These are phyloP conservation scores for Leucoma salicis DNA, from an alignment of 2,888 invertebrate species.

Conservation along the genomic window DNA sequence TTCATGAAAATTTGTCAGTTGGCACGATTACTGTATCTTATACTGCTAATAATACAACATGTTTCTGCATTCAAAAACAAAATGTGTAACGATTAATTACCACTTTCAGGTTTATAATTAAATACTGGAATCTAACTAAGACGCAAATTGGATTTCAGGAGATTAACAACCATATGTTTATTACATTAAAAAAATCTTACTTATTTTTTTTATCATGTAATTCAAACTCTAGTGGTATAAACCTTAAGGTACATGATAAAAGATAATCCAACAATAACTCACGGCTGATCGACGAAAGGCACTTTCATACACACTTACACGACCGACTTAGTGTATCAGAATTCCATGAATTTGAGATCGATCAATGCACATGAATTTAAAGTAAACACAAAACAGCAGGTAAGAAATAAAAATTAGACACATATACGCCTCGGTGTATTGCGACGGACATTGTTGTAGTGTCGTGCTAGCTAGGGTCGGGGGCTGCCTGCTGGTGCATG, in stretches of 20 bases:
- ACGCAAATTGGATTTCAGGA: too few relatives aligned
- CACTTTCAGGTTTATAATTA: too few relatives aligned
- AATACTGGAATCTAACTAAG: too few relatives aligned
- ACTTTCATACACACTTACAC: constrained; percentile 41
- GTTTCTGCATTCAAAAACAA: too few relatives aligned
- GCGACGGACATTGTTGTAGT: constrained; percentile 62
- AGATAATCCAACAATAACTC: constrained; percentile 30
- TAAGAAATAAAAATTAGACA: constrained; percentile 72
- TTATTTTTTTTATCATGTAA: not conserved
- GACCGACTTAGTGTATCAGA: constrained; percentile 31
- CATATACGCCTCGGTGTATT: constrained; percentile 53
- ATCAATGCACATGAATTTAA: constrained; percentile 66
- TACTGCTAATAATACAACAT: too few relatives aligned
- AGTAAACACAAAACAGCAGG: constrained; percentile 75
- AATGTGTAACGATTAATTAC: too few relatives aligned
- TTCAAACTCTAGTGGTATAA: not conserved
- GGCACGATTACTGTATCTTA: too few relatives aligned
- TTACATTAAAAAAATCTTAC: not conserved
- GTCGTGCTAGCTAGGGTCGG: constrained; percentile 67
- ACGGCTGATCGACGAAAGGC: constrained; percentile 31
- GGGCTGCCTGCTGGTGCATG: constrained; percentile 60
- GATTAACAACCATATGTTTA: too few relatives aligned
- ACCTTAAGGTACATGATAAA: not conserved
- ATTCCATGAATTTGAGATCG: constrained; percentile 54
- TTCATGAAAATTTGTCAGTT: too few relatives aligned